phyloP scores from a whole-genome alignment of 2,113 vertebrate genomes.

The Noturus placidus region DNA sequence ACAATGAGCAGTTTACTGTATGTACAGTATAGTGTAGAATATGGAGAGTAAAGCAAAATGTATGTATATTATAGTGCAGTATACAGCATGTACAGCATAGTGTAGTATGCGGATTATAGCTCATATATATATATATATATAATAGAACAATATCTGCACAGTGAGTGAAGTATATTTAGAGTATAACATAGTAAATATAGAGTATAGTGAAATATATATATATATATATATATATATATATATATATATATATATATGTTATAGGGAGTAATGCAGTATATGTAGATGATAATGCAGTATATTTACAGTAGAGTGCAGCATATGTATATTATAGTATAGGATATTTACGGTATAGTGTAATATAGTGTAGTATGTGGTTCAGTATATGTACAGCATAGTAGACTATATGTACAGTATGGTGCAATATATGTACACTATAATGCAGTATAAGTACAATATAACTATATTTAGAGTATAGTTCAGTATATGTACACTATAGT shows the following conservation, averaged over 20 bases:
- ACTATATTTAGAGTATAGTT: too few relatives aligned
- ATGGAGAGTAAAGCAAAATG: not conserved
- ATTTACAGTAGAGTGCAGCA: not conserved
- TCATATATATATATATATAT: too few relatives aligned
- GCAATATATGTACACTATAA: too few relatives aligned
- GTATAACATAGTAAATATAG: not conserved
- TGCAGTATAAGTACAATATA: not conserved
- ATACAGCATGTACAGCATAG: not conserved
- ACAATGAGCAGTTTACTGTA: not conserved
- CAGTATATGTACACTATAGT: too few relatives aligned
- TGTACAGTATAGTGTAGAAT: not conserved
- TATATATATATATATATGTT: constrained; percentile 6
- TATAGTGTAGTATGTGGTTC: not conserved
- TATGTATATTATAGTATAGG: not conserved
- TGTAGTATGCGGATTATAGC: too few relatives aligned
- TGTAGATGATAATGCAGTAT: not conserved
- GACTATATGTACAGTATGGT: not conserved
- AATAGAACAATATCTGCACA: not conserved
- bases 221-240: constrained; percentile 6
- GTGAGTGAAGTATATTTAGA: not conserved
- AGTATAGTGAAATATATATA: not conserved
- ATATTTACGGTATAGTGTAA: not conserved
- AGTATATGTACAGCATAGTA: not conserved
- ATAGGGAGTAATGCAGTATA: not conserved
- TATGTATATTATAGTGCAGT: not conserved